Conservation (phyloP, 2,888 invertebrate species). For the Macrophya alboannulata region DNA sequence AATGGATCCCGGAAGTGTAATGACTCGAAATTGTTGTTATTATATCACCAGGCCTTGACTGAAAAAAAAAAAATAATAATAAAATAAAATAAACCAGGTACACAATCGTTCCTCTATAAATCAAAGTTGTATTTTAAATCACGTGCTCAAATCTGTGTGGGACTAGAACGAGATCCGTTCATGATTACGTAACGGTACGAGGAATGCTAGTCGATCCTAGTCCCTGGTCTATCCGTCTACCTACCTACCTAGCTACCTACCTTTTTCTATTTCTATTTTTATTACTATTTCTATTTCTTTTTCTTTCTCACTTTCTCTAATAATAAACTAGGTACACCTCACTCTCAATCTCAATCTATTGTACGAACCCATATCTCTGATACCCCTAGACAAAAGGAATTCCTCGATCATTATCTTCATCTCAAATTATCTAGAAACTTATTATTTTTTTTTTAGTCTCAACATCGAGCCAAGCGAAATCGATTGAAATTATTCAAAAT, state of each 20-base stretch:
- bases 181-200: constrained; percentile 30
- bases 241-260: constrained; percentile 15
- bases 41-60: not conserved
- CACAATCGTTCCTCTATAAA: not conserved
- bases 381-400: not conserved
- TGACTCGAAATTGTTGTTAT: not conserved
- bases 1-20: constrained; percentile 27
- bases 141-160: constrained; percentile 15
- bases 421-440: not conserved
- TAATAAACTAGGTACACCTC: not conserved
- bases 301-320: constrained; percentile 39
- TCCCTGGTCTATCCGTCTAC: constrained; percentile 25
- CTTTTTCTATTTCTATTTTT: constrained; percentile 41
- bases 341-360: not conserved
- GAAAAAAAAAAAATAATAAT: not conserved
- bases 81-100: not conserved
- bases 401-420: not conserved
- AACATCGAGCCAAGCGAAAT: not conserved
- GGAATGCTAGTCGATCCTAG: constrained; percentile 42
- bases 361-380: not conserved
- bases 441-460: not conserved
- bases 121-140: constrained; percentile 7
- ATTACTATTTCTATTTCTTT: constrained; percentile 31
- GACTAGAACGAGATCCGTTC: constrained; percentile 44
- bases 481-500: not conserved